Evolutionary conservation across 2,888 invertebrate species (phyloP).

Genomic region (Oligia fasciuncula): DNA sequence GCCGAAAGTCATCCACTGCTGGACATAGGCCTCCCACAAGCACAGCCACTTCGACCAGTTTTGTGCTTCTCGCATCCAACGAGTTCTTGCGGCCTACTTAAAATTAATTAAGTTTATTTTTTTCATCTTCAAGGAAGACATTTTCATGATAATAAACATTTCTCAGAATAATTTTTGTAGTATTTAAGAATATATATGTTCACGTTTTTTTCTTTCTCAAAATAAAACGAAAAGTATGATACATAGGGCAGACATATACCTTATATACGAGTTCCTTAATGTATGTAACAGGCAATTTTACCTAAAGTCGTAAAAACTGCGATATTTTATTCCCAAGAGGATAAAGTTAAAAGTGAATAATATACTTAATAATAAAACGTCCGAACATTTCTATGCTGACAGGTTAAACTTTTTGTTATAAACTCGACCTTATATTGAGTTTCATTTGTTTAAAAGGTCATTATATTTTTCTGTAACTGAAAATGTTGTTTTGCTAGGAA

Average conservation of each 20-base stretch:
- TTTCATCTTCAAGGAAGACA: not conserved
- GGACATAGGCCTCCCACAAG: too few relatives aligned
- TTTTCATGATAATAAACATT: not conserved
- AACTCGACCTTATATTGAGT: constrained; percentile 53
- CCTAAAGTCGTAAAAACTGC: constrained; percentile 31
- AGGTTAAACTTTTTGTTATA: constrained; percentile 54
- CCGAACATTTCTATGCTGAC: constrained; percentile 38
- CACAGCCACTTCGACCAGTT: too few relatives aligned
- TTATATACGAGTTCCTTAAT: constrained; percentile 13
- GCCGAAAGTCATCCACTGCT: too few relatives aligned
- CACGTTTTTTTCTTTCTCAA: not conserved
- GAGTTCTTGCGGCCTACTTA: not conserved
- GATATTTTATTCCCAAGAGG: constrained; percentile 50
- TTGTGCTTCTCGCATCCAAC: too few relatives aligned
- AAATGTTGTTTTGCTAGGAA: not conserved
- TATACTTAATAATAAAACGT: constrained; percentile 59
- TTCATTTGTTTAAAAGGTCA: constrained; percentile 43
- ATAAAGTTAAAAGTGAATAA: constrained; percentile 61
- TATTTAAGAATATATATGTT: not conserved
- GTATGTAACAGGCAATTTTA: constrained; percentile 26
- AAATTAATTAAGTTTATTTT: not conserved
- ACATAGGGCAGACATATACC: not conserved
- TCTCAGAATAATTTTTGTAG: not conserved
- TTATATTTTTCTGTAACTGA: constrained; percentile 13
- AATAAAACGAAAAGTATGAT: not conserved